phyloP scores from a whole-genome alignment of 1,140 invertebrate species.

The Pseudomyrmex sp. region DNA sequence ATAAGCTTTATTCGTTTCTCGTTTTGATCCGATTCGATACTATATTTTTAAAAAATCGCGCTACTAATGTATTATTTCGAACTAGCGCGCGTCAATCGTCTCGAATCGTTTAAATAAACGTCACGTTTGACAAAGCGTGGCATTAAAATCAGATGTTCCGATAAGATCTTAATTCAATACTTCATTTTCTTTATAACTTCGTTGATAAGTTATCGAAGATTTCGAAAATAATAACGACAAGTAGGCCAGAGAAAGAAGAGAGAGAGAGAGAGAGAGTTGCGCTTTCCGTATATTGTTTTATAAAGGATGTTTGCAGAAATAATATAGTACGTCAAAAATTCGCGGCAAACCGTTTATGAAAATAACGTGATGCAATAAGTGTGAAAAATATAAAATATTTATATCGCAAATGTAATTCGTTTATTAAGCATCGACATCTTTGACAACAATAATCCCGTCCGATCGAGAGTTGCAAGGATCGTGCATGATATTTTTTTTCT shows the following conservation, averaged over 20 bases:
- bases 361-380: constrained; percentile 4
- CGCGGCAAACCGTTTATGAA: background rate
- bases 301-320: constrained; percentile 22
- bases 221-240: background rate
- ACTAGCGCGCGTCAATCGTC: too few species aligned
- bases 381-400: constrained; percentile 7
- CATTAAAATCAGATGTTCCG: too few species aligned
- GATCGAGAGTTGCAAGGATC: background rate
- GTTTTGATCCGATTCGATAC: background rate
- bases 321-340: background rate
- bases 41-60: background rate
- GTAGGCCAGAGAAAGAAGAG: too few species aligned
- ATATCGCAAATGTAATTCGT: constrained; percentile 23
- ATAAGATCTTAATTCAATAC: too few species aligned
- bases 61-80: background rate
- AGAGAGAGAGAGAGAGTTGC: background rate
- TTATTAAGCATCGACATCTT: constrained; percentile 7
- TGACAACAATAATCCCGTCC: background rate
- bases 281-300: constrained; percentile 12
- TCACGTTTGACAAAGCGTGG: background rate
- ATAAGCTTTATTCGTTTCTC: background rate
- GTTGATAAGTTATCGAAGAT: background rate
- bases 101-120: background rate
- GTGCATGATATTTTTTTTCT: background rate
- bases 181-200: background rate